Evolutionary conservation across 2,113 vertebrate species (phyloP).

Genomic region (Upupa epops): DNA sequence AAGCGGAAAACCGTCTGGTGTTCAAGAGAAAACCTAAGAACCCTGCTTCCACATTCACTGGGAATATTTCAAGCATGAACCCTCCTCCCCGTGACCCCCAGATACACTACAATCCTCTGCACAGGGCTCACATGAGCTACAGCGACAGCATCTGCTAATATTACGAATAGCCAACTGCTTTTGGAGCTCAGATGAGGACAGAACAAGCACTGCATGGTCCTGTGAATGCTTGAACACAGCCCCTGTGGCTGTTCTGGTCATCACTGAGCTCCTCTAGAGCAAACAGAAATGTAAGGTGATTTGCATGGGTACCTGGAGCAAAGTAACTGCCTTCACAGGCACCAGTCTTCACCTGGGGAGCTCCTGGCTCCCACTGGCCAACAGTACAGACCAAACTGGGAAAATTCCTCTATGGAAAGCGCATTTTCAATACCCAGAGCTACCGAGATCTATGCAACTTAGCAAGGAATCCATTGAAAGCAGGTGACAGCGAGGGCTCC

Average conservation of each 20-base stretch:
- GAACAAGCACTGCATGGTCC: too few relatives aligned
- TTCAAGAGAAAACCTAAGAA: neutral
- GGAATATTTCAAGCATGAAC: neutral
- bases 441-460: neutral
- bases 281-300: neutral
- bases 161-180: neutral
- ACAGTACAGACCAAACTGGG: neutral
- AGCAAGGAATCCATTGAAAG: neutral
- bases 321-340: neutral
- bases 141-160: neutral
- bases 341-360: neutral
- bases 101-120: neutral
- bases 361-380: neutral
- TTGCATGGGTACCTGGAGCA: neutral
- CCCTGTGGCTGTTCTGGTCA: neutral
- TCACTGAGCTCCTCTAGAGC: neutral
- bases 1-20: neutral
- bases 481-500: neutral
- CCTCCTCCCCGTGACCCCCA: fast-evolving
- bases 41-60: neutral
- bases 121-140: neutral
- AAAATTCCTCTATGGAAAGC: neutral
- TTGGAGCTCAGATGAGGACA: neutral
- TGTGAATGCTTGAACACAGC: neutral
- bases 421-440: neutral